These are phyloP conservation scores for Sympetrum striolatum DNA, from an alignment of 2,888 invertebrate genomes.

Conservation along the genomic window DNA sequence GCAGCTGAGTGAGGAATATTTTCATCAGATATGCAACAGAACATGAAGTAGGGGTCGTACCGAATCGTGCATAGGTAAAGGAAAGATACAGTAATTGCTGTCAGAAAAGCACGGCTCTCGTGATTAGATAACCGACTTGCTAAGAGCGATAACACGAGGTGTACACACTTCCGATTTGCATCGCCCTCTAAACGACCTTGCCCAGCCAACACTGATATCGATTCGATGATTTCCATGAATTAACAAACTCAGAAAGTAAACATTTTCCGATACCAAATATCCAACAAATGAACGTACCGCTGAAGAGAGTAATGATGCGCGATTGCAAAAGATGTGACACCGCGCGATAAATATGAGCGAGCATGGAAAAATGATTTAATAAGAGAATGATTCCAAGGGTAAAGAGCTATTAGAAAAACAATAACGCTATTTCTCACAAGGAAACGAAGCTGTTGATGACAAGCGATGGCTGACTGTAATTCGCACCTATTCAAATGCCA, in stretches of 20 bases:
- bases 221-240: not conserved
- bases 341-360: no score
- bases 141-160: not conserved
- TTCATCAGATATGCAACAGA: not conserved
- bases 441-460: no score
- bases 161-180: not conserved
- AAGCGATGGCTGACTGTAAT: no score
- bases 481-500: no score
- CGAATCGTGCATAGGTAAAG: not conserved
- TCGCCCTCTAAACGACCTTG: not conserved
- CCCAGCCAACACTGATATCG: not conserved
- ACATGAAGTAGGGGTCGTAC: not conserved
- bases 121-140: not conserved
- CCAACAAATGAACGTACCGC: not conserved
- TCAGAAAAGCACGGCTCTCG: not conserved
- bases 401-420: no score
- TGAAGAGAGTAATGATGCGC: not conserved
- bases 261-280: not conserved
- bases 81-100: not conserved
- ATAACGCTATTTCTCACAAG: no score
- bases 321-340: no score
- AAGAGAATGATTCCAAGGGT: no score
- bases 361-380: no score
- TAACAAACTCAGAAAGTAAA: not conserved
- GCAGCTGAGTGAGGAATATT: not conserved